These are phyloP conservation scores for Heterotilapia buettikoferi DNA, from an alignment of 2,113 vertebrate genomes.

Conservation along the genomic window DNA sequence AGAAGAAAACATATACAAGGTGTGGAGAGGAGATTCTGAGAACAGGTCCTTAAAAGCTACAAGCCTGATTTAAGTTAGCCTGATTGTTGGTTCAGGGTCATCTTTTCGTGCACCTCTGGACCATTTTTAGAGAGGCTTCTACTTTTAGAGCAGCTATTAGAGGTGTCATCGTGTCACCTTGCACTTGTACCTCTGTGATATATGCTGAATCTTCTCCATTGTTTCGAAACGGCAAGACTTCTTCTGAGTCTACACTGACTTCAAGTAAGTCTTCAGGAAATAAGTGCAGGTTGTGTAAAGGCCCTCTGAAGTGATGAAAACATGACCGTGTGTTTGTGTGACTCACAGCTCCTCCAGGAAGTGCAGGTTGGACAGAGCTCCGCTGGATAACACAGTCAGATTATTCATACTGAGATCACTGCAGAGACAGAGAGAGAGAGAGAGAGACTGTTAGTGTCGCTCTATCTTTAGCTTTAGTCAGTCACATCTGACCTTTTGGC, in stretches of 20 bases:
- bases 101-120: neutral
- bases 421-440: conserved; percentile 13
- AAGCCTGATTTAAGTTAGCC: neutral
- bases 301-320: neutral
- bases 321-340: conserved; percentile 16
- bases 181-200: neutral
- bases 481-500: neutral
- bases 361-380: conserved; percentile 77
- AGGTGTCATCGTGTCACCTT: neutral
- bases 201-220: neutral
- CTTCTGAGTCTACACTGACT: neutral
- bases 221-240: neutral
- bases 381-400: conserved; percentile 78
- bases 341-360: conserved; percentile 96
- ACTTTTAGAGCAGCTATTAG: neutral
- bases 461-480: neutral
- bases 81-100: neutral
- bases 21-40: neutral
- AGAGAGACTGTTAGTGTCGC: neutral
- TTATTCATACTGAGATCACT: conserved; percentile 98
- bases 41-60: neutral
- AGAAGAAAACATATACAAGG: neutral
- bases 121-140: neutral
- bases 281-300: neutral
- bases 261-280: neutral